A percentile compares a stretch with the other conserved stretches of the same genome.
These are phyloP conservation scores for Prinia subflava DNA, from an alignment of 2,113 vertebrate genomes.

Conservation along the genomic window DNA sequence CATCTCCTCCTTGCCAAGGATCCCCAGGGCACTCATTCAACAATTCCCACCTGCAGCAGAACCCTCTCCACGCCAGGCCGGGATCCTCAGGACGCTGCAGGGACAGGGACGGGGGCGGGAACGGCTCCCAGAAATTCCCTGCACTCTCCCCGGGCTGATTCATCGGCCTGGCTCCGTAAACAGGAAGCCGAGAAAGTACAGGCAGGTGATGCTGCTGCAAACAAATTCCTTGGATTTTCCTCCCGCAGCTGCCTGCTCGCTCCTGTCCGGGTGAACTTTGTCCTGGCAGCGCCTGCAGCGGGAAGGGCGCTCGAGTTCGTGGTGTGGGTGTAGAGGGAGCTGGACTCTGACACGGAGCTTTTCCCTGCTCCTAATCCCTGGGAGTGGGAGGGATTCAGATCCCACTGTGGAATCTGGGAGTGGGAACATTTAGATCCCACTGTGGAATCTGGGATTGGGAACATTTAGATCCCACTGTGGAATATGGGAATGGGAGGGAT, in stretches of 20 bases:
- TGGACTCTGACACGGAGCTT: not conserved
- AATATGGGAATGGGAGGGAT: not conserved
- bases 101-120: not conserved
- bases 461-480: not conserved
- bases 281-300: not conserved
- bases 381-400: not conserved
- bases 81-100: not conserved
- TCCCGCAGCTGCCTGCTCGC: not conserved
- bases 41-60: not conserved
- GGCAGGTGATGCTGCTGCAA: conserved; percentile 26
- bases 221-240: not conserved
- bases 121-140: not conserved
- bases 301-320: not conserved
- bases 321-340: not conserved
- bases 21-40: fast-evolving
- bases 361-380: not conserved
- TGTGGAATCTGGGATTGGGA: not conserved
- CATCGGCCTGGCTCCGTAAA: not conserved
- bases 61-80: not conserved
- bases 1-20: too few species aligned
- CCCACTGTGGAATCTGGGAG: not conserved
- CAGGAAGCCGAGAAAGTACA: conserved; percentile 41
- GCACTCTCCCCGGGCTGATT: not conserved
- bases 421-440: not conserved
- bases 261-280: not conserved